Conservation (phyloP, 2,797 vertebrate species). For the Gouania willdenowi region DNA sequence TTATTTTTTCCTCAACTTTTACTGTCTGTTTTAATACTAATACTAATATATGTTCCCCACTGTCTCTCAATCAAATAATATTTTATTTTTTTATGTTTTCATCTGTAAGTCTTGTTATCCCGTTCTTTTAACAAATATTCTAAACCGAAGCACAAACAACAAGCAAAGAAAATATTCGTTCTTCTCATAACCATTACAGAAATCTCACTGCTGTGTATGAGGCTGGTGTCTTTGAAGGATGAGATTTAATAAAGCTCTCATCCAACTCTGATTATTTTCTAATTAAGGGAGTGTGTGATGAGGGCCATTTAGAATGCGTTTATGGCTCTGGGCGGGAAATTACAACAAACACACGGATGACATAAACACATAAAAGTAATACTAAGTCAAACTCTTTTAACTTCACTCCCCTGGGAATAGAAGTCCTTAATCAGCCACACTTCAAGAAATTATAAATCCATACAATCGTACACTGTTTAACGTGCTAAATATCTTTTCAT, state of each 20-base stretch:
- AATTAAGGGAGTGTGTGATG: conserved; percentile 67
- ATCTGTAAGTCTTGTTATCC: conserved; percentile 9
- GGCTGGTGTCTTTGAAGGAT: conserved; percentile 58
- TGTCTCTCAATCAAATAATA: conserved; percentile 23
- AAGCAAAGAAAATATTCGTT: conserved; percentile 28
- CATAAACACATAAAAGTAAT: conserved; percentile 22
- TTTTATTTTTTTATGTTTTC: conserved; percentile 5
- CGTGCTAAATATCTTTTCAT: too few relatives aligned
- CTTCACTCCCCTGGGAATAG: conserved; percentile 13
- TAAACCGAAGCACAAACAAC: conserved; percentile 16
- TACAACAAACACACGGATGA: conserved; percentile 41
- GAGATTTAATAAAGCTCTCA: conserved; percentile 70
- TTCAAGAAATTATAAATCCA: too few relatives aligned
- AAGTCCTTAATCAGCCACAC: too few relatives aligned
- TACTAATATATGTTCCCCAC: conserved; percentile 5
- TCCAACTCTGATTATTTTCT: conserved; percentile 68
- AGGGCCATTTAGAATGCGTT: conserved; percentile 54
- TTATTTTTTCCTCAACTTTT: neutral
- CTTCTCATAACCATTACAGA: conserved; percentile 53
- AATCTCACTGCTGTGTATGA: conserved; percentile 47
- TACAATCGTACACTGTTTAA: too few relatives aligned
- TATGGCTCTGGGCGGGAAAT: conserved; percentile 16
- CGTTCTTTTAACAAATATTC: conserved; percentile 11
- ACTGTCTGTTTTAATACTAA: conserved; percentile 12
- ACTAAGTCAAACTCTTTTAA: conserved; percentile 19